A percentile compares a stretch with the other conserved stretches of the same genome.
phyloP scores from a whole-genome alignment of 2,113 vertebrate species.

The Narcine bancroftii region DNA sequence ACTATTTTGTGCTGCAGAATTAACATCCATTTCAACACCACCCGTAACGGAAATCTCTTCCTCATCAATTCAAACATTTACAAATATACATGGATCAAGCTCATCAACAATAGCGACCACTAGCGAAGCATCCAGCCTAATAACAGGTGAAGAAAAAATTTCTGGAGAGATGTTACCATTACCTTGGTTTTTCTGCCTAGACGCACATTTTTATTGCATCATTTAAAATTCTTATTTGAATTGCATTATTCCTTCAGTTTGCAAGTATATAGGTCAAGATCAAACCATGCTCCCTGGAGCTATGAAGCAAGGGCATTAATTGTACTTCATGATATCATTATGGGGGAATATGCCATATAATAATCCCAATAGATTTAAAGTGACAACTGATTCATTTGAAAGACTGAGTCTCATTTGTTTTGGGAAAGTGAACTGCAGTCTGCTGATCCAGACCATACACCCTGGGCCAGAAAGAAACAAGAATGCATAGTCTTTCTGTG shows the following conservation, averaged over 20 bases:
- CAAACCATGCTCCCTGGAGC: too few species aligned
- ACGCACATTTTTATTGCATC: not conserved
- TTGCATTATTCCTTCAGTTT: not conserved
- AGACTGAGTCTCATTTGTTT: not conserved
- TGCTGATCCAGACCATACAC: too few species aligned
- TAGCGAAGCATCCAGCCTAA: not conserved
- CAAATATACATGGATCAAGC: not conserved
- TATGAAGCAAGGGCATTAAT: too few species aligned
- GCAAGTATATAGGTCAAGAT: not conserved
- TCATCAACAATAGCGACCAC: not conserved
- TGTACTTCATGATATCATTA: too few species aligned
- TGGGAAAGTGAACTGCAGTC: not conserved
- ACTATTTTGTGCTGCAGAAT: not conserved
- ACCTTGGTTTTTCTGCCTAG: not conserved
- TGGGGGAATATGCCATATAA: not conserved
- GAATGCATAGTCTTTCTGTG: too few species aligned
- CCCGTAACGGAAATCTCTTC: not conserved
- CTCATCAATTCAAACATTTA: not conserved
- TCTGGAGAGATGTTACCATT: not conserved
- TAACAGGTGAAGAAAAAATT: not conserved
- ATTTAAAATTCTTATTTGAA: not conserved
- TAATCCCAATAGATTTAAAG: not conserved
- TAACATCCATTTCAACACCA: not conserved
- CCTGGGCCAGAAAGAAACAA: too few species aligned
- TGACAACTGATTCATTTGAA: not conserved